A percentile compares a stretch with the other conserved stretches of the same genome.
phyloP scores from a whole-genome alignment of 2,797 vertebrate genomes.

The Bradypodion pumilum region DNA sequence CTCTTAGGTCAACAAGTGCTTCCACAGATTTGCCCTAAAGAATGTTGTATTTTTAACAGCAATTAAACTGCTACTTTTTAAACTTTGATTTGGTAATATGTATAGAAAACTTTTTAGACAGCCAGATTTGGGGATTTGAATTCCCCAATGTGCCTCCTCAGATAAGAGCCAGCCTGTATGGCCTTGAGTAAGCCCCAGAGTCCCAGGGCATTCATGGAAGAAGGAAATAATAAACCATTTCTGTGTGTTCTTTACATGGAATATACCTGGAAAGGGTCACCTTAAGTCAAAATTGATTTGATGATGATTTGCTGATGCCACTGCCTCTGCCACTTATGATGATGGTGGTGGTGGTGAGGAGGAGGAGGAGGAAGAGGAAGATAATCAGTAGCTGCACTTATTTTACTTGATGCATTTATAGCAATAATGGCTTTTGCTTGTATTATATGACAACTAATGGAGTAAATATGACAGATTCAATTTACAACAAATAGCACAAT shows the following conservation, averaged over 20 bases:
- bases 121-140: too few species aligned
- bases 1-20: not conserved
- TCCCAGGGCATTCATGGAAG: too few species aligned
- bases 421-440: conserved; percentile 40
- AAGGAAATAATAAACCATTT: too few species aligned
- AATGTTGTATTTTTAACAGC: conserved; percentile 44
- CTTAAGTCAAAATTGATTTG: too few species aligned
- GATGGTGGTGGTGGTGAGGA: too few species aligned
- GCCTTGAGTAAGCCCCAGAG: too few species aligned
- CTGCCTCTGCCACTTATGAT: too few species aligned
- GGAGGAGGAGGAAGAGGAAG: conserved; percentile 23
- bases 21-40: conserved; percentile 11
- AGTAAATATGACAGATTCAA: not conserved
- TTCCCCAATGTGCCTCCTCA: too few species aligned
- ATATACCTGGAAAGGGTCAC: too few species aligned
- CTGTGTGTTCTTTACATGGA: too few species aligned
- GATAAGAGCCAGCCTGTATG: too few species aligned
- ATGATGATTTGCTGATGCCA: too few species aligned
- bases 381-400: conserved; percentile 31
- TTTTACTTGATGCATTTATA: not conserved
- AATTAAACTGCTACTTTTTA: conserved; percentile 48
- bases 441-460: conserved; percentile 36
- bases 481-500: not conserved
- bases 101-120: not conserved
- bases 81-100: conserved; percentile 44